These are phyloP conservation scores for Gallinago nigripennis DNA, from an alignment of 2,797 vertebrate genomes.

Conservation along the genomic window DNA sequence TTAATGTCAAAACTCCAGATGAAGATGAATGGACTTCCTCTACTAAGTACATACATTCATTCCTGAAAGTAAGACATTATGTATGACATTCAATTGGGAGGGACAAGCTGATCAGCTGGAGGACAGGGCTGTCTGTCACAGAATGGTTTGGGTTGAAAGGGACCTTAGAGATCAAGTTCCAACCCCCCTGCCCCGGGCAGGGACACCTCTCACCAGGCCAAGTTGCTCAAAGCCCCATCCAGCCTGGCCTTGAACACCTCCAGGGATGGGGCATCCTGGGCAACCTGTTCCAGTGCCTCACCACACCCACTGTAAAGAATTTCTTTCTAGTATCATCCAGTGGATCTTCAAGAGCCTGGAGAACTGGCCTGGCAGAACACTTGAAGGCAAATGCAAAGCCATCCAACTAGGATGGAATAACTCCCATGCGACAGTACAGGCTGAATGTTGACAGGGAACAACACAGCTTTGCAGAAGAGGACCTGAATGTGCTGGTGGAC, in stretches of 20 bases:
- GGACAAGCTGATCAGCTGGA: conserved; percentile 18
- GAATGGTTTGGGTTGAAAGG: no score
- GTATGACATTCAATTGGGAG: conserved; percentile 3
- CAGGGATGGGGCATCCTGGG: no score
- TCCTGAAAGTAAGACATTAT: conserved; percentile 13
- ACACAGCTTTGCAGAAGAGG: not conserved
- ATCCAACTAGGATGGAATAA: not conserved
- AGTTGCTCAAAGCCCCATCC: no score
- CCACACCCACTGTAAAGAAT: no score
- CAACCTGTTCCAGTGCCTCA: no score
- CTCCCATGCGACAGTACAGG: not conserved
- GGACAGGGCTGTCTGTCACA: not conserved
- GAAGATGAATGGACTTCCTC: conserved; percentile 37
- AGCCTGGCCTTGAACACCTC: no score
- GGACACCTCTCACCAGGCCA: no score
- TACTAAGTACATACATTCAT: not conserved
- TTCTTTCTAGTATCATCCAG: not conserved
- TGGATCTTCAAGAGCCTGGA: not conserved
- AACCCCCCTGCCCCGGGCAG: no score
- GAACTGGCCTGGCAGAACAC: not conserved
- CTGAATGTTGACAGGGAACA: not conserved
- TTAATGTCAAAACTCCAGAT: conserved; percentile 38
- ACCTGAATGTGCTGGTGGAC: not conserved
- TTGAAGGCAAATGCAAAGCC: not conserved
- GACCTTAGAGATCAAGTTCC: no score